phyloP scores from a whole-genome alignment of 2,797 vertebrate species.

The Phataginus tricuspis region DNA sequence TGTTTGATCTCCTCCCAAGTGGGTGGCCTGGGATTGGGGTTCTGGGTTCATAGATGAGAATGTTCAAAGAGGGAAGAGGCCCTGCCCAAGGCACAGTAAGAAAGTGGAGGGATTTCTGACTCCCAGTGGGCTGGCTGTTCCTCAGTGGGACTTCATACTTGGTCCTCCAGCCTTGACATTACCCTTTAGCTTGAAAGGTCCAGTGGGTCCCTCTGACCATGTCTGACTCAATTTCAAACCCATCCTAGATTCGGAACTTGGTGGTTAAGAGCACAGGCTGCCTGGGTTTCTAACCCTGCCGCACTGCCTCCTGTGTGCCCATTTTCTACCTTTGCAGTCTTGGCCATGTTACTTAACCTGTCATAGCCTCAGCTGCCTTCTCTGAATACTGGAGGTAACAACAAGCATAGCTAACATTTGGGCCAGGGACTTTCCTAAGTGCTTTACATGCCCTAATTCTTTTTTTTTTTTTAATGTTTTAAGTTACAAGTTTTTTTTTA shows the following conservation, averaged over 20 bases:
- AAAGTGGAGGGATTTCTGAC: not conserved
- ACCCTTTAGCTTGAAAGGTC: not conserved
- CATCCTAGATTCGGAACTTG: not conserved
- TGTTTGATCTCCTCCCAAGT: not conserved
- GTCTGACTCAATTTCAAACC: not conserved
- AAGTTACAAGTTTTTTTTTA: not conserved
- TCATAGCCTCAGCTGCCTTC: not conserved
- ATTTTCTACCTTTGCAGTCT: not conserved
- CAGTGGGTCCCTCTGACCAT: not conserved
- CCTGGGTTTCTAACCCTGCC: not conserved
- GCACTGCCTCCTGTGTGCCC: rapidly evolving
- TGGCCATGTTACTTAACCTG: not conserved
- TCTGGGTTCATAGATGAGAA: not conserved
- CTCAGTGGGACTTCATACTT: not conserved
- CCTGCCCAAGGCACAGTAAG: not conserved
- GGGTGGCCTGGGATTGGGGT: not conserved
- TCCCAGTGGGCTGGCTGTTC: not conserved
- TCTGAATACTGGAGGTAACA: not conserved
- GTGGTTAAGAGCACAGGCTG: not conserved
- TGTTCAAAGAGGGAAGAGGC: not conserved
- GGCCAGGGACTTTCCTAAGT: not conserved
- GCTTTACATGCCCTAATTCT: not conserved
- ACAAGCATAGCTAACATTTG: not conserved
- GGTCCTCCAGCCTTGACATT: not conserved
- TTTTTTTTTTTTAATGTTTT: not conserved